Evolutionary conservation across 2,113 vertebrate species (phyloP).

Genomic region (Gallinago media): DNA sequence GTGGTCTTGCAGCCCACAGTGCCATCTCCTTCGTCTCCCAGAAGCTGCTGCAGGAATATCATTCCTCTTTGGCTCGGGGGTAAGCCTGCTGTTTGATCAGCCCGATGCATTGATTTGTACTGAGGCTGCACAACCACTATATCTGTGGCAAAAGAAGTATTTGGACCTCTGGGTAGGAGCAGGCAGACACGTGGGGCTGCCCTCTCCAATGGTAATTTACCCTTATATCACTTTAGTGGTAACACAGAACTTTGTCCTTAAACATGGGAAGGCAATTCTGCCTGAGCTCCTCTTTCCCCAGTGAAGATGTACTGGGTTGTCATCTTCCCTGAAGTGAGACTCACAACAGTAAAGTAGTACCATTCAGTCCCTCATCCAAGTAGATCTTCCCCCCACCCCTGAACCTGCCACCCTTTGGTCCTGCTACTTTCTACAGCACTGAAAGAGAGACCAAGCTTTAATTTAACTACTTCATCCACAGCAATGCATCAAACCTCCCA

Average conservation of each 20-base stretch:
- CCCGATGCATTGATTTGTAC: background rate
- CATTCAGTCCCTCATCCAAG: background rate
- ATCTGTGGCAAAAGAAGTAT: background rate
- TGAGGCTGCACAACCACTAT: background rate
- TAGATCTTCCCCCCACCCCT: fast-evolving
- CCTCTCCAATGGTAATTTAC: background rate
- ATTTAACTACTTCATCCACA: background rate
- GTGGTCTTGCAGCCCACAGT: background rate
- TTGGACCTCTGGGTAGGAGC: background rate
- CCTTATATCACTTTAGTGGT: background rate
- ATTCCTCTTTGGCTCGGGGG: background rate
- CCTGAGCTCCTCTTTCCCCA: background rate
- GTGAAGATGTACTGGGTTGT: background rate
- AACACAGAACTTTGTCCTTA: background rate
- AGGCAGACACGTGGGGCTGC: background rate
- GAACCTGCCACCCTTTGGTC: background rate
- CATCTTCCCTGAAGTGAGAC: background rate
- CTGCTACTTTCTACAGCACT: background rate
- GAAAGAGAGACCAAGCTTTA: background rate
- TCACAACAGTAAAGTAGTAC: fast-evolving
- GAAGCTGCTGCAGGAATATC: fast-evolving
- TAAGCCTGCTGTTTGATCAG: background rate
- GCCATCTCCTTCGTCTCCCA: background rate
- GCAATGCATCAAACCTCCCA: fast-evolving
- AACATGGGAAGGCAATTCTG: background rate